These are phyloP conservation scores for Caenorhabditis remanei DNA, from an alignment of 1,140 invertebrate genomes.

Conservation along the genomic window DNA sequence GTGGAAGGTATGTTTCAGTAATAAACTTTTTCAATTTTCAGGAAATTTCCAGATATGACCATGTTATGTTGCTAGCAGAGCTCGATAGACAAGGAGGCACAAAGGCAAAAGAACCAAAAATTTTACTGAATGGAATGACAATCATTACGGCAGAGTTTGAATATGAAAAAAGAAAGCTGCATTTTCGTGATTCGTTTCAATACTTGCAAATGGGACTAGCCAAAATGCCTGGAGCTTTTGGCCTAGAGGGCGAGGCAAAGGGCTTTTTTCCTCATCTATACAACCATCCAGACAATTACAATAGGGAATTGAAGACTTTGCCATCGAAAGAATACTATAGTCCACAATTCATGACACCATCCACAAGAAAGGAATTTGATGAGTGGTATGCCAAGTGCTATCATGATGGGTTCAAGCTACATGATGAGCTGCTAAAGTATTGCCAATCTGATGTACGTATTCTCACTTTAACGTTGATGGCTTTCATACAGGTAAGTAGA, in stretches of 20 bases:
- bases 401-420: not conserved
- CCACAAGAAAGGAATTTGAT: not conserved
- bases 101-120: not conserved
- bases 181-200: not conserved
- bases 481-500: not conserved
- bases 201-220: not conserved
- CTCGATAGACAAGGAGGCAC: not conserved
- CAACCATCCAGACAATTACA: not conserved
- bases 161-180: not conserved
- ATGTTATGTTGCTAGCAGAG: not conserved
- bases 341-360: not conserved
- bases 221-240: not conserved
- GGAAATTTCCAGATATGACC: not conserved
- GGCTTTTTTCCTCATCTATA: not conserved
- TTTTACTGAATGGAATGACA: not conserved
- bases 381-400: not conserved
- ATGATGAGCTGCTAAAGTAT: constrained; percentile 1
- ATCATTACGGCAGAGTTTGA: not conserved
- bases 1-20: not conserved
- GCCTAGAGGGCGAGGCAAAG: not conserved
- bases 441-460: not conserved
- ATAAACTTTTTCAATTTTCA: too few relatives aligned
- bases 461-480: not conserved
- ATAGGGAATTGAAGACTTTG: not conserved
- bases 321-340: not conserved